A percentile compares a stretch with the other conserved stretches of the same genome.
Conservation (phyloP, 2,797 vertebrate genomes). For the Lagodon rhomboides region DNA sequence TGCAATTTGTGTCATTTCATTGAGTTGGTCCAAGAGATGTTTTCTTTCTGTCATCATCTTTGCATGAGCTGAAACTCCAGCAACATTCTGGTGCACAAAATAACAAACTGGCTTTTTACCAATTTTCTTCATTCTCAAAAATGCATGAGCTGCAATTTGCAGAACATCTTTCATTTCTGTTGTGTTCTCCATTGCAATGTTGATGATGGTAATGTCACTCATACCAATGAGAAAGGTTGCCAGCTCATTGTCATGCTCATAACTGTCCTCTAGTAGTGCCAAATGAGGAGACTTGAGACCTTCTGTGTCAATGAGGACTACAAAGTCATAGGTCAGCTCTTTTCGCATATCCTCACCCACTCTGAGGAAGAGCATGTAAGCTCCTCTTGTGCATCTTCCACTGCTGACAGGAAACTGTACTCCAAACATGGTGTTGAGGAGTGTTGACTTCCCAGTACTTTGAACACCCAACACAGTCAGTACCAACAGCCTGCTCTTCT, state of each 20-base stretch:
- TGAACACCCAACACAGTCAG: constrained; percentile 82
- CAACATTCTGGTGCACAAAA: constrained; percentile 81
- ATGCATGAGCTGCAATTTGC: constrained; percentile 76
- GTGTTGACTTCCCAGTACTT: constrained; percentile 78
- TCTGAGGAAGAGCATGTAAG: constrained; percentile 71
- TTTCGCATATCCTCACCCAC: constrained; percentile 53
- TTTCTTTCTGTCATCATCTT: constrained; percentile 63
- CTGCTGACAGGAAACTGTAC: constrained; percentile 85
- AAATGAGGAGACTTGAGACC: constrained; percentile 68
- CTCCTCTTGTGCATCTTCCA: constrained; percentile 77
- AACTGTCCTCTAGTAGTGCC: constrained; percentile 61
- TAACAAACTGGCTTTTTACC: constrained; percentile 74
- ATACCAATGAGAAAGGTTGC: constrained; percentile 80
- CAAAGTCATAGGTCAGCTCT: constrained; percentile 58
- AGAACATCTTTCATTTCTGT: constrained; percentile 75
- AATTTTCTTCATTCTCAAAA: constrained; percentile 74
- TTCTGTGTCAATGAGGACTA: constrained; percentile 79
- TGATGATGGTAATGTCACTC: constrained; percentile 77
- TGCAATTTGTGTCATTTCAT: constrained; percentile 75
- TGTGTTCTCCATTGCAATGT: constrained; percentile 73
- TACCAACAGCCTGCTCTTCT: constrained; percentile 76
- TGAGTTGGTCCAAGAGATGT: constrained; percentile 65
- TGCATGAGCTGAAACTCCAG: constrained; percentile 61
- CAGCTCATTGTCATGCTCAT: constrained; percentile 77
- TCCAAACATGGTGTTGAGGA: constrained; percentile 83